phyloP scores from a whole-genome alignment of 1,140 invertebrate species.

The Drosophila sucinea region DNA sequence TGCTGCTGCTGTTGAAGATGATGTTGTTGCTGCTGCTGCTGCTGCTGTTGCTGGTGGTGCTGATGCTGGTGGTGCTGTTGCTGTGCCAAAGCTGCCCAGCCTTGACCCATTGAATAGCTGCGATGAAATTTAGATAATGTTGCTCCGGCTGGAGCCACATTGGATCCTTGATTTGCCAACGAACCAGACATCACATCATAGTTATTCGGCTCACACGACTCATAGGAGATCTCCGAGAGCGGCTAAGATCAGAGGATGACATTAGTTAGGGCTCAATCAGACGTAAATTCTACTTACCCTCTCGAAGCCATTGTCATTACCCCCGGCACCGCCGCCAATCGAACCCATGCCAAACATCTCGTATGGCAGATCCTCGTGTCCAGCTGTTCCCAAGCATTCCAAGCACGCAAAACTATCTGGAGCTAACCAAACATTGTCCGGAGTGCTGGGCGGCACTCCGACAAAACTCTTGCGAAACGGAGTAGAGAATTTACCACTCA shows the following conservation, averaged over 20 bases:
- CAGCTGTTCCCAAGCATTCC: constrained; percentile 87
- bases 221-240: constrained; percentile 78
- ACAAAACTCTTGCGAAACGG: constrained; percentile 74
- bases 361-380: constrained; percentile 84
- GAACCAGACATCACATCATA: constrained; percentile 67
- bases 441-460: constrained; percentile 70
- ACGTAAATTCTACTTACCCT: constrained; percentile 47
- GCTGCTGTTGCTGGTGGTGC: constrained; percentile 33
- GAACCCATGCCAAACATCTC: constrained; percentile 73
- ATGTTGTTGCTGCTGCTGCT: constrained; percentile 32
- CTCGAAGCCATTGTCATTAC: constrained; percentile 70
- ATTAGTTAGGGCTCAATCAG: too few relatives aligned
- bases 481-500: constrained; percentile 68
- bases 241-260: constrained; percentile 44
- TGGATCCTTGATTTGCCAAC: constrained; percentile 33
- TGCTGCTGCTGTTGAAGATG: constrained; percentile 39
- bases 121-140: constrained; percentile 79
- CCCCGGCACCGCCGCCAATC: neutral
- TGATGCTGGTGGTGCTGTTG: constrained; percentile 48
- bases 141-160: constrained; percentile 15
- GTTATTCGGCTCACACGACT: constrained; percentile 77
- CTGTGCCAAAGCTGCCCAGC: constrained; percentile 69
- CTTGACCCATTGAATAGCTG: constrained; percentile 82
- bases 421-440: constrained; percentile 84
- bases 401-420: constrained; percentile 91